Evolutionary conservation across 2,113 vertebrate species (phyloP), one percentile per base, ranked within the genome.

Genomic region (Sebastes schlegelii): DNA sequence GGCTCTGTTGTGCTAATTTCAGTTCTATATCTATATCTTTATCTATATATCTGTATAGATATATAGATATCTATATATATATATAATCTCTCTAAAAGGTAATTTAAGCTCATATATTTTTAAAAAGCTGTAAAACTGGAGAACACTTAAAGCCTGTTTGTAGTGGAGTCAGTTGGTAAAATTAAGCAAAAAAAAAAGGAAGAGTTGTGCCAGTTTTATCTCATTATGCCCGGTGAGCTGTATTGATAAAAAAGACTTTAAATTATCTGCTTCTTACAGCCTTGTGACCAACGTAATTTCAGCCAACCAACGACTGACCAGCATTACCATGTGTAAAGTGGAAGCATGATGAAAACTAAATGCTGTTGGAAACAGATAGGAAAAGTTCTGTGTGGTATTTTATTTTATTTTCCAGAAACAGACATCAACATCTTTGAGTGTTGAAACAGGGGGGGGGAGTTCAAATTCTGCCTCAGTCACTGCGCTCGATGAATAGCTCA

Each of bases 331-430:
- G 43, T 48, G 13, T 58, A 43, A 46, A 57, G 49, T 14, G 2
- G 14, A n/a, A 71, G 19, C 48, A 54, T 21, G 48, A 65, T 58
- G 55, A 68, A 77, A 67, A 77, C 14, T 52, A 23, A 70, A 79
- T 23, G 16, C 57, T 52, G 46, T 17, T 54, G 34, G 12, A 65
- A 54, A 17, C 46, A 21, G 13, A 49, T 5, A 49, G 45, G 16
- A 67, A 67, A 34, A 9, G 14, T 66, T 60, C 21, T 46, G 26
- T 40, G 66, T 34, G 34, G 54, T 16, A 40, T 26, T 42, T 51
- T 26, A 5, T 52, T 19, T 68, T 67, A 1, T 63, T 64, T 74
- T 65, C 21, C 42, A 48, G 21, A 49, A 52, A 60, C 6, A 81
- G 6, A 45, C 19, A 46, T 58, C 13, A 21, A 58, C 12, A 21